Evolutionary conservation across 2,797 vertebrate species (phyloP), one percentile per base, ranked within the genome.

Genomic region (Hydrophis major): DNA sequence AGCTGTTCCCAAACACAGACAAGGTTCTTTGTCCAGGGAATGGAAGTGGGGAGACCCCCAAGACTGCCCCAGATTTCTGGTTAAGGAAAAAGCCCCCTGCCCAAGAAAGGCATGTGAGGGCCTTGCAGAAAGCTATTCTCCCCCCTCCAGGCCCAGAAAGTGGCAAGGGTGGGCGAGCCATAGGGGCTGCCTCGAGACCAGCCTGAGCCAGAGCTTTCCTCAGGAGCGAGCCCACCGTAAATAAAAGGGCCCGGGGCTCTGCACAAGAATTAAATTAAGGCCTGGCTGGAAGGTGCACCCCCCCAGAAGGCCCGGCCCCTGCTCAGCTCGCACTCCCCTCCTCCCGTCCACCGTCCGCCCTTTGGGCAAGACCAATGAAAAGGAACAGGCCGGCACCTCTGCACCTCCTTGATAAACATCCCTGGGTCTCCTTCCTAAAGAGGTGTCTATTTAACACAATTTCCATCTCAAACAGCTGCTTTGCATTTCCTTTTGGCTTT

Each of bases 401-500:
- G n/a, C 89, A 7, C 92, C 93, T 86, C 92, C 95, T 94, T 88
- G 37, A 69, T 59, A 93, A 95, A 93, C 96, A 93, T 83, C 97
- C 96, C 95, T 27, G 14, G 89, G 94, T 95, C 89, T 5, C 94
- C 18, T 86, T 96, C 97, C 96, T 94, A 89, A 96, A 97, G 97
- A 97, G 95, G 94, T 56, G 96, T 94, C 97, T 97, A 94, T 96
- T 97, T 95, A 97, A 95, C 97, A 96, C 97, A 86, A 96, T 97
- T 97, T 97, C 98, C 97, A 97, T 97, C 97, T 96, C 97, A 97
- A 97, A 97, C 96, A 60, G 95, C 97, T 97, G 97, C 96, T 97
- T 97, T 98, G 97, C 98, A 97, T 98, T 97, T 97, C 97, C 96
- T 98, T 93, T 97, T 96, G 97, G 97, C 97, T 98, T 97, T 98